Evolutionary conservation across 2,797 vertebrate species (phyloP).

Genomic region (Notolabrus celidotus): DNA sequence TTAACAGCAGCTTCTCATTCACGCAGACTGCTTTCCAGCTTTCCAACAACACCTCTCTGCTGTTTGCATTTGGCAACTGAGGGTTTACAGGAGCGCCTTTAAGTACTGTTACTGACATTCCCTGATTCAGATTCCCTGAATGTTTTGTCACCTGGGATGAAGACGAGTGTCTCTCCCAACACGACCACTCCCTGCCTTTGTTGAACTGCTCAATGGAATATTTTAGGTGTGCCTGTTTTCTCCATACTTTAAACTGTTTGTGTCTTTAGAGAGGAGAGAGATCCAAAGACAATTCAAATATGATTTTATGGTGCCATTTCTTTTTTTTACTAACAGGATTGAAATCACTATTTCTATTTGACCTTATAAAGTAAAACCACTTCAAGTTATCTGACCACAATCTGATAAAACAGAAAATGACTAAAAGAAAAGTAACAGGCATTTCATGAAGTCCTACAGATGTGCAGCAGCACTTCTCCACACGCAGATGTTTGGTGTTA

Average conservation of each 20-base stretch:
- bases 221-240: neutral
- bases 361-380: too few relatives aligned
- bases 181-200: neutral
- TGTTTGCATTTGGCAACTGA: neutral
- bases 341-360: neutral
- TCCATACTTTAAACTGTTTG: neutral
- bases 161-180: neutral
- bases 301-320: neutral
- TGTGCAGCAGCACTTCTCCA: too few relatives aligned
- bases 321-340: neutral
- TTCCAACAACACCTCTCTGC: neutral
- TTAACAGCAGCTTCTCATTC: slow-evolving; percentile 9
- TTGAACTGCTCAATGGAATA: neutral
- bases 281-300: neutral
- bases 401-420: too few relatives aligned
- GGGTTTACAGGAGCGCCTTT: neutral
- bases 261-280: neutral
- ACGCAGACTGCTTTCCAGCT: neutral
- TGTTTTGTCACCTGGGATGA: neutral
- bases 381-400: too few relatives aligned
- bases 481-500: too few relatives aligned
- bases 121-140: neutral
- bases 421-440: too few relatives aligned
- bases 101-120: neutral
- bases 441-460: too few relatives aligned